phyloP scores from a whole-genome alignment of 2,797 vertebrate species.

The Pteropus rufus region DNA sequence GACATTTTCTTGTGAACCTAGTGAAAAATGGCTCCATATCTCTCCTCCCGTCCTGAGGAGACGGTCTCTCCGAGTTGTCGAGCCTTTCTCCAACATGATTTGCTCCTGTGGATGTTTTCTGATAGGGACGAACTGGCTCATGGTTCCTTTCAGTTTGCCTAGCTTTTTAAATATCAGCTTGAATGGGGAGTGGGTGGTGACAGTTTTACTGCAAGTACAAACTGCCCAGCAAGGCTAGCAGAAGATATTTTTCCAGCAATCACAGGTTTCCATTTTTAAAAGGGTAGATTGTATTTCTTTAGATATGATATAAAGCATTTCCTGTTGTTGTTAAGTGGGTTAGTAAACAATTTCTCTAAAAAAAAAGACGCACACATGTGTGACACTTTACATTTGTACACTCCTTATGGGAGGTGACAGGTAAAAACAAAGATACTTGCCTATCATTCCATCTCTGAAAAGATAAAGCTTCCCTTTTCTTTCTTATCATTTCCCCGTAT shows the following conservation, averaged over 20 bases:
- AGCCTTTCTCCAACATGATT: conserved; percentile 71
- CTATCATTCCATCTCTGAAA: conserved; percentile 28
- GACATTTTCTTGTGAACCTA: conserved; percentile 83
- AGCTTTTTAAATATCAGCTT: conserved; percentile 60
- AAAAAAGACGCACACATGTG: background rate
- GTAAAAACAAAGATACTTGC: conserved; percentile 47
- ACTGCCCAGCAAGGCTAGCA: conserved; percentile 57
- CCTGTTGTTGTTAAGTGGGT: background rate
- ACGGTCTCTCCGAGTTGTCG: conserved; percentile 71
- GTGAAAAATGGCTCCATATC: conserved; percentile 85
- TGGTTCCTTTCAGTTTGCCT: conserved; percentile 72
- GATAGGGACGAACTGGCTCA: conserved; percentile 54
- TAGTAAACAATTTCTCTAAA: background rate
- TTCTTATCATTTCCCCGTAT: background rate
- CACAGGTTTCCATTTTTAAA: conserved; percentile 65
- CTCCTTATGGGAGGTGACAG: conserved; percentile 43
- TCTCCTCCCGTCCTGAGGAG: conserved; percentile 75
- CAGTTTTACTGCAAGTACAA: conserved; percentile 66
- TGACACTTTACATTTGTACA: conserved; percentile 3
- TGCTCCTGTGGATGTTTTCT: conserved; percentile 65
- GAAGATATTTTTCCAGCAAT: conserved; percentile 1
- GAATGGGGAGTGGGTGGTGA: conserved; percentile 65
- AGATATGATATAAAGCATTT: conserved; percentile 27
- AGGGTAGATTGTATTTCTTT: conserved; percentile 16
- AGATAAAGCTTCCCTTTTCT: background rate